phyloP scores from a whole-genome alignment of 2,797 vertebrate genomes.

The Thamnophis elegans region DNA sequence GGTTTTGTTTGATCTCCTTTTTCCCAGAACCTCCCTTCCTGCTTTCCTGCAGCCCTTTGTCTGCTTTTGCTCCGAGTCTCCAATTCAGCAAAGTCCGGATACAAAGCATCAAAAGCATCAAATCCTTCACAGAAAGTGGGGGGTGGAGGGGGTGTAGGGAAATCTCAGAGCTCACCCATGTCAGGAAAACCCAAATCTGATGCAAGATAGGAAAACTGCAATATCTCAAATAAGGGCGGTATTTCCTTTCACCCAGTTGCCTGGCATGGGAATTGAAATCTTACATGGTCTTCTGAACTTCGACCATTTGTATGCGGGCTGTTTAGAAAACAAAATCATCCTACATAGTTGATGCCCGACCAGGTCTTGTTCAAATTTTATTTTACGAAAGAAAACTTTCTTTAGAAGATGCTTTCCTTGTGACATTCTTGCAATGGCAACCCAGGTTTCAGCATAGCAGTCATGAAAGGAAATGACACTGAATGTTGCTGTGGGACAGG shows the following conservation, averaged over 20 bases:
- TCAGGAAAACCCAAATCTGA: background rate
- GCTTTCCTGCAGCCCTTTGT: slow-evolving; percentile 41
- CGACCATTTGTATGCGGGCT: background rate
- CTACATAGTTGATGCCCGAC: background rate
- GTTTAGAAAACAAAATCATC: background rate
- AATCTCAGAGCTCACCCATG: background rate
- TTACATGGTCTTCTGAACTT: background rate
- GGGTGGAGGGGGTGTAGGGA: no score
- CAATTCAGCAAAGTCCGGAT: slow-evolving; percentile 52
- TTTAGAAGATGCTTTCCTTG: background rate
- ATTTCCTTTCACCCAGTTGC: background rate
- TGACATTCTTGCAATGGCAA: background rate
- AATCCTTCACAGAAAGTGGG: slow-evolving; percentile 44
- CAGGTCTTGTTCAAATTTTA: background rate
- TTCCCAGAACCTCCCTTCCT: slow-evolving; percentile 66
- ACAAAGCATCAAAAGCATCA: slow-evolving; percentile 49
- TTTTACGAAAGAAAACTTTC: background rate
- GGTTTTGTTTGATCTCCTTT: slow-evolving; percentile 52
- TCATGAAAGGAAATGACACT: background rate
- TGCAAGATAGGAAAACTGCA: background rate
- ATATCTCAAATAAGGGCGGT: background rate
- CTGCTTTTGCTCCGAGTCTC: slow-evolving; percentile 9
- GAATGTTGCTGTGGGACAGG: background rate
- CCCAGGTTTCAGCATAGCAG: background rate
- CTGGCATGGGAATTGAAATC: background rate